Base-by-base conservation (phyloP, 1,140 invertebrate genomes). In the Leptinotarsa defecta region DNA sequence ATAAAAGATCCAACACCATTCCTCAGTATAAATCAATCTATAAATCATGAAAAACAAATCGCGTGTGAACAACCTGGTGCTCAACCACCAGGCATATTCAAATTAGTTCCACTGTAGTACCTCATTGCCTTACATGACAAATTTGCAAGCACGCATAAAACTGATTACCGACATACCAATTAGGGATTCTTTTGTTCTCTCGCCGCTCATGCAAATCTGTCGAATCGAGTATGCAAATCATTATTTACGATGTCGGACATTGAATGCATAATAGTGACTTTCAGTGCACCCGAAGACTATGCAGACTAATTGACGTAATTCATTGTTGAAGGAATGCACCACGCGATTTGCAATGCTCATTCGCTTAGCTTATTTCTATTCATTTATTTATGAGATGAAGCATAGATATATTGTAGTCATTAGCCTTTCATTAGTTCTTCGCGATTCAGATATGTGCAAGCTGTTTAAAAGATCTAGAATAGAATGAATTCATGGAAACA, bases 101-200 rank as follows among this genome's bases (percentile, higher is more conserved):
- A 57, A 57, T 57, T 57, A 57, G 15, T 17, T 19, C 52, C 52
- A n/a, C 13, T 17, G 52, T 3, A 57, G 52, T 57, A 17, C 52
- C 15, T 57, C n/a, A 57, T 17, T 17, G 52, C 52, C n/a, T 57
- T 57, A 57, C 52, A 57, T 57, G 52, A 17, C 15, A 6, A 57
- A 17, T 57, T 19, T 57, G 52, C n/a, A 6, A 57, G 52, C 52
- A 57, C 52, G 52, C 52, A 57, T 57, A 13, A 57, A 57, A 57
- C 52, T 19, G 15, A 57, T 57, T 57, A 19, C 52, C 15, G 52
- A 57, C 52, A 57, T 57, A 57, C 52, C 52, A 57, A 57, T 57
- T 57, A 19, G 52, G n/a, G 52, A 19, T 15, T 57, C 52, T 57
- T 57, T 57, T 57, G 52, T 57, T 57, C 52, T 57, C 52, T 57